Base-by-base conservation (phyloP, 2,797 vertebrate species). In the Cyclopterus lumpus region DNA sequence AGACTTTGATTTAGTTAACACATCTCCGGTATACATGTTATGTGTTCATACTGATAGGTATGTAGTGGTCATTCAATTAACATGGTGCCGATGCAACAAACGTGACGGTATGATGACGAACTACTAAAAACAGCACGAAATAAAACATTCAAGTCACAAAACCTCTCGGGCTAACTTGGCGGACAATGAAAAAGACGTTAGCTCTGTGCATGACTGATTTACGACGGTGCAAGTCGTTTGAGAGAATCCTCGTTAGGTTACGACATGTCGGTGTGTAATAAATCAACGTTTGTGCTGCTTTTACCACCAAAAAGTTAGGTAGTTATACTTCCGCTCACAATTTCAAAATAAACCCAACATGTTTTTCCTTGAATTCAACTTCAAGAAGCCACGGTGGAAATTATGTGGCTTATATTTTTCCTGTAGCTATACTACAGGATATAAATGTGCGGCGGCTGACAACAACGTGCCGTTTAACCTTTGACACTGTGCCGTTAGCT, bases 331-430 rank as follows among this genome's bases (percentile, higher is more conserved):
- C 77, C 75, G 54, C 3, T 69, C 5, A 14, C 9, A 10, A 14
- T 26, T 40, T 73, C 84, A 82, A 76, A 90, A 79, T 77, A 88
- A 79, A 73, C 62, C 42, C 67, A 15, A 22, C 8, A 11, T 40
- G 62, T 72, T 20, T 18, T 6, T 32, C 5, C 5, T 2, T 1
- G 20, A 34, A 20, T 60, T 46, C 8, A 32, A 48, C 32, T 34
- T 42, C 4, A 57, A 68, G 28, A 12, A 32, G 10, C 5, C 46
- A 18, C 14, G 2, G 34, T 14, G 34, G 0, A 30, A 48, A 36
- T 15, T 2, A 48, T n/a, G 18, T 48, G 26, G 26, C 26, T n/a
- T 28, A n/a, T 11, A 24, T 51, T 6, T 11, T 51, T 11, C 48
- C n/a, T 51, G 10, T 51, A 51, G 4, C 40, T 4, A 48, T 36